Conservation (phyloP, 1,140 invertebrate species). For the Zaprionus lachaisei region DNA sequence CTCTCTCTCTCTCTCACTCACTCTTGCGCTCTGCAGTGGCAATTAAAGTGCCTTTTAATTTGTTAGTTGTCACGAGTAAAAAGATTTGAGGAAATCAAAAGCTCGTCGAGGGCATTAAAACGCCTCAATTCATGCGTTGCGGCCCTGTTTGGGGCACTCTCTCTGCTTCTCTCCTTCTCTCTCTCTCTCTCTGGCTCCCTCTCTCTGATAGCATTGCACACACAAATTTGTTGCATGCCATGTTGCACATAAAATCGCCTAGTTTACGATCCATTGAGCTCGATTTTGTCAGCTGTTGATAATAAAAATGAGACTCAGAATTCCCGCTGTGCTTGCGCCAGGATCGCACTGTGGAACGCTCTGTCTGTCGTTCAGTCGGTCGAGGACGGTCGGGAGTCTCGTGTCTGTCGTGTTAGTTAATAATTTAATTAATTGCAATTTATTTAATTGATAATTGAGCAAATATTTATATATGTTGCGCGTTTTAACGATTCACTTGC, state of each 20-base stretch:
- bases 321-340: constrained; percentile 31
- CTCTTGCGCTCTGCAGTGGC: constrained; percentile 4
- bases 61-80: constrained; percentile 71
- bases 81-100: constrained; percentile 76
- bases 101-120: constrained; percentile 40
- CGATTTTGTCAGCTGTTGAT: constrained; percentile 75
- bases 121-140: constrained; percentile 26
- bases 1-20: neutral
- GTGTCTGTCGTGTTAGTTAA: constrained; percentile 62
- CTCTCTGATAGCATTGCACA: constrained; percentile 64
- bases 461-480: constrained; percentile 29
- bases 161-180: neutral
- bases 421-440: constrained; percentile 70
- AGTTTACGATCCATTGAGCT: constrained; percentile 67
- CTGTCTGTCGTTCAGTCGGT: constrained; percentile 9
- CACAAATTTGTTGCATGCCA: constrained; percentile 69
- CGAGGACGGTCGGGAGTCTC: constrained; percentile 5
- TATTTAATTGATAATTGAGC: constrained; percentile 50
- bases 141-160: constrained; percentile 8
- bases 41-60: constrained; percentile 69
- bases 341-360: constrained; percentile 25
- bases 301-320: constrained; percentile 74
- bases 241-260: constrained; percentile 63
- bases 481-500: constrained; percentile 13
- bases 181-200: neutral